A percentile compares a stretch with the other conserved stretches of the same genome.
phyloP scores from a whole-genome alignment of 2,888 invertebrate species.

The Cheilosia pagana region DNA sequence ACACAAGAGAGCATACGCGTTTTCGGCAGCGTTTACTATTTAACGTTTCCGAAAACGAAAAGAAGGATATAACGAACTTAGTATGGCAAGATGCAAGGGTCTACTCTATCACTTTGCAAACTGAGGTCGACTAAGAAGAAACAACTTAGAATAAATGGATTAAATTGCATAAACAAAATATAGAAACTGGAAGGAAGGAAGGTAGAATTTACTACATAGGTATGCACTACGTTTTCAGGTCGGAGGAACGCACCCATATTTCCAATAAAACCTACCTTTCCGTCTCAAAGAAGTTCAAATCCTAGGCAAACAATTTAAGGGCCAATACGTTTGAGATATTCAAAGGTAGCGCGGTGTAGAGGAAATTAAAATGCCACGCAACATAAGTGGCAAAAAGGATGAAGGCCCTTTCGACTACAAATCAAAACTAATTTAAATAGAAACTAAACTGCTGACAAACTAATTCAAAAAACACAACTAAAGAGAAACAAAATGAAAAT shows the following conservation, averaged over 20 bases:
- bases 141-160: constrained; percentile 42
- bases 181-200: constrained; percentile 22
- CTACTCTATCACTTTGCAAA: background rate
- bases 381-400: constrained; percentile 1
- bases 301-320: background rate
- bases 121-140: background rate
- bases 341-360: background rate
- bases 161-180: constrained; percentile 20
- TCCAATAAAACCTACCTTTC: constrained; percentile 35
- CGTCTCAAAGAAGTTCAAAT: constrained; percentile 14
- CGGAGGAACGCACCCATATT: background rate
- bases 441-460: constrained; percentile 22
- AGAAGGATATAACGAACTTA: background rate
- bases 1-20: constrained; percentile 25
- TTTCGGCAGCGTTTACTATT: background rate
- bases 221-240: background rate
- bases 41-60: too few relatives aligned
- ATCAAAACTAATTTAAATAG: constrained; percentile 32
- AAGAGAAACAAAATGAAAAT: constrained; percentile 55
- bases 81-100: constrained; percentile 3
- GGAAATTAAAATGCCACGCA: background rate
- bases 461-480: constrained; percentile 33
- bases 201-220: background rate
- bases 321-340: background rate
- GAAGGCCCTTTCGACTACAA: constrained; percentile 25